phyloP scores from a whole-genome alignment of 2,888 invertebrate genomes.

The Ophion costatus region DNA sequence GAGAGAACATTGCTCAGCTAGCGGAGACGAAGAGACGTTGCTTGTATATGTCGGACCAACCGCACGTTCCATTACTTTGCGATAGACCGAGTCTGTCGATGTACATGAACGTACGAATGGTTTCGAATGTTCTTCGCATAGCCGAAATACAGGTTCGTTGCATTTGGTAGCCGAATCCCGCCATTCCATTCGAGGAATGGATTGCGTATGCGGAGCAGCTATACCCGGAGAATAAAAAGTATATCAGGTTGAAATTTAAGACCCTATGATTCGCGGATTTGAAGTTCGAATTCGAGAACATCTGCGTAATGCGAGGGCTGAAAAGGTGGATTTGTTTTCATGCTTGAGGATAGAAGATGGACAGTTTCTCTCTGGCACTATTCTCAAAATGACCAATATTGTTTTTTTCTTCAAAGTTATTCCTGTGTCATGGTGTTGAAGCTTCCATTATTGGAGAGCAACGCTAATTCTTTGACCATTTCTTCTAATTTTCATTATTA shows the following conservation, averaged over 20 bases:
- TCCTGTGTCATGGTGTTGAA: no score
- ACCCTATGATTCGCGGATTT: neutral
- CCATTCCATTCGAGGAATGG: constrained; percentile 28
- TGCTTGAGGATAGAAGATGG: no score
- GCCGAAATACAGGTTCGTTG: constrained; percentile 42
- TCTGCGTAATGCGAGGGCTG: neutral
- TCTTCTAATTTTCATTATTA: no score
- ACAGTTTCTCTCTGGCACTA: no score
- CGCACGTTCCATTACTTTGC: constrained; percentile 15
- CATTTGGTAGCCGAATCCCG: constrained; percentile 36
- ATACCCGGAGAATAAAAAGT: constrained; percentile 11
- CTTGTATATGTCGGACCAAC: constrained; percentile 3
- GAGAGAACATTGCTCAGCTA: neutral
- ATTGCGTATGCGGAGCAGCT: neutral
- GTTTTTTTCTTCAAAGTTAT: no score
- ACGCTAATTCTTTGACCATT: no score
- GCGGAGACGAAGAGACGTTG: constrained; percentile 37
- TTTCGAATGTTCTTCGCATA: constrained; percentile 1
- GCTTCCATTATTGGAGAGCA: no score
- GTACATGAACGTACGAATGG: neutral
- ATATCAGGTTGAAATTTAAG: constrained; percentile 3
- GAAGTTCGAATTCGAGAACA: neutral
- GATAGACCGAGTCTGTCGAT: neutral
- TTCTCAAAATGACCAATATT: no score
- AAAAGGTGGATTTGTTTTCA: no score